phyloP scores from a whole-genome alignment of 2,113 vertebrate genomes.

The Anolis carolinensis region DNA sequence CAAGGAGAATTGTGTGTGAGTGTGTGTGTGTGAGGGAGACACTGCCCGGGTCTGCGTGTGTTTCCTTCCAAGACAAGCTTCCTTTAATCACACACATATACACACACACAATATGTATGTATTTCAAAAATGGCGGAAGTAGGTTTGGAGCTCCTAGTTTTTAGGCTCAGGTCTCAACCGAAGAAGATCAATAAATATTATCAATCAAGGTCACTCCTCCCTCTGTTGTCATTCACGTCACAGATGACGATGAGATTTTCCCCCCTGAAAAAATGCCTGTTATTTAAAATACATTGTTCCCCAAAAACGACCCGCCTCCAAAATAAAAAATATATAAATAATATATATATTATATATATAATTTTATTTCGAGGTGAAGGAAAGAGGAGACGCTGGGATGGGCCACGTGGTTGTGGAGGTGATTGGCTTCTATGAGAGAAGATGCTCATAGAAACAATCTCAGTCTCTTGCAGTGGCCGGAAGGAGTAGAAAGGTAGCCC shows the following conservation, averaged over 20 bases:
- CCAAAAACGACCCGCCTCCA: too few relatives aligned
- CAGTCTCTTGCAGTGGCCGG: background rate
- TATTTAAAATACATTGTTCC: background rate
- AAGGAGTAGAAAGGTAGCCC: slow-evolving; percentile 4
- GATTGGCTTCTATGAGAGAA: slow-evolving; percentile 29
- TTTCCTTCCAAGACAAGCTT: background rate
- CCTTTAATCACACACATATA: background rate
- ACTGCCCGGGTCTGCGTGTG: background rate
- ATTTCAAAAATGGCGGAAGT: background rate
- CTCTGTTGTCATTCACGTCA: background rate
- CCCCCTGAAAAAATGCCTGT: fast-evolving
- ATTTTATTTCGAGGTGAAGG: background rate
- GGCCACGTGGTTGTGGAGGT: slow-evolving; percentile 31
- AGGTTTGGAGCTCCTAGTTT: background rate
- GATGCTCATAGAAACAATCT: slow-evolving; percentile 3
- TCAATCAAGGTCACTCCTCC: slow-evolving; percentile 16
- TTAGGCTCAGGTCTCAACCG: slow-evolving; percentile 38
- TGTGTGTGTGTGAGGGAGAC: background rate
- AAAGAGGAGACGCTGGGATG: background rate
- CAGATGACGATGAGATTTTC: background rate
- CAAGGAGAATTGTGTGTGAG: background rate
- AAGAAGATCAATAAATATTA: slow-evolving; percentile 27
- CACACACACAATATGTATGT: background rate
- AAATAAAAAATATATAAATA: too few relatives aligned
- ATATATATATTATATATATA: background rate